Percentiles rank a stretch among this genome's conserved stretches.
Conservation (phyloP, 64 coral and sea anemone species). For the Orbicella faveolata region DNA sequence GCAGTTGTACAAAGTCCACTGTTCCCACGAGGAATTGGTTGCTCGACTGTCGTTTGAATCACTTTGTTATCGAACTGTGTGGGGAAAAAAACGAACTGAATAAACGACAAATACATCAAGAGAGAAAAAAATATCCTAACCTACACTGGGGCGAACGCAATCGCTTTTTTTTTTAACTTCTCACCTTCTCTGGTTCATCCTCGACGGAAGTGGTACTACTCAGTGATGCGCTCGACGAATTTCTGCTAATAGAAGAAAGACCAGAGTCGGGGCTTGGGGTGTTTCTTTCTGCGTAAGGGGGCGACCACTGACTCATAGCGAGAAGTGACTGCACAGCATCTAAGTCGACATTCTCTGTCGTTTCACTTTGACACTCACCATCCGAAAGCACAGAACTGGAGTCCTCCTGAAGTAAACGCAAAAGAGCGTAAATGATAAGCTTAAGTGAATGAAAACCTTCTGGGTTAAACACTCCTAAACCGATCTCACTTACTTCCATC, state of each 20-base stretch:
- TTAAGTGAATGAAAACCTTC: constrained; percentile 2
- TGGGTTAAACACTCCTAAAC: not conserved
- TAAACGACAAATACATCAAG: not conserved
- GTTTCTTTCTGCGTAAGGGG: constrained; percentile 82
- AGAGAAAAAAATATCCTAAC: not conserved
- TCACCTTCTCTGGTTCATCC: constrained; percentile 68
- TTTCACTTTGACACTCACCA: constrained; percentile 51
- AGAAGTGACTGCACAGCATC: constrained; percentile 97
- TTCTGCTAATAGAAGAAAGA: constrained; percentile 81
- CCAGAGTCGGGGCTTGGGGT: constrained; percentile 81
- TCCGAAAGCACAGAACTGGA: constrained; percentile 37
- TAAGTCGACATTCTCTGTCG: constrained; percentile 78
- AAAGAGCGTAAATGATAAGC: constrained; percentile 1
- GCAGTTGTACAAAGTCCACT: constrained; percentile 40
- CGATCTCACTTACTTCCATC: constrained; percentile 88
- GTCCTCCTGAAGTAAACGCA: constrained; percentile 64
- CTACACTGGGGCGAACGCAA: no score
- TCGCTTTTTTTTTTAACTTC: not conserved
- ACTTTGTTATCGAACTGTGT: constrained; percentile 6
- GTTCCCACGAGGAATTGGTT: not conserved
- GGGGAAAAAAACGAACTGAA: not conserved
- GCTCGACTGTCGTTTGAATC: not conserved
- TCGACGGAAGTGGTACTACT: constrained; percentile 79
- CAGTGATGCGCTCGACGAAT: constrained; percentile 92
- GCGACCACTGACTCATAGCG: constrained; percentile 98